Base-by-base conservation (phyloP, 2,113 vertebrate species). In the Abramis brama region DNA sequence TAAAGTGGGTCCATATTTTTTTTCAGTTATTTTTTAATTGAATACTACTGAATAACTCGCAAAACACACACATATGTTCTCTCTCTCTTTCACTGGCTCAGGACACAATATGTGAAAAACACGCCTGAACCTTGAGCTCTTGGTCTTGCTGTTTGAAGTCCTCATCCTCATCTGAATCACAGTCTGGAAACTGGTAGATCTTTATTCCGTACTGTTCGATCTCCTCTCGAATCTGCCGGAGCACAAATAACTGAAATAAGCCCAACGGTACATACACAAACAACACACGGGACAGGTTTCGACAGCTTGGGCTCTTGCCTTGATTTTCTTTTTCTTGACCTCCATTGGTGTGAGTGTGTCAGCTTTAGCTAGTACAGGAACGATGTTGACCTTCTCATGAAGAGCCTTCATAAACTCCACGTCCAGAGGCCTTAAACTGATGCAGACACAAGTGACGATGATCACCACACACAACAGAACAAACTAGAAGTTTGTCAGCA, bases 381-480 rank as follows among this genome's bases (percentile, higher is more conserved):
- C 98, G 0, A 99, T 97, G 94, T 99, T 99, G 60, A 99, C 98
- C 1, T 97, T 97, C 92, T 98, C 97, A 82, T 99, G 98, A 50
- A 99, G 95, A 43, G 98, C 98, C 89, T 93, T 97, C 97, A 99
- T 99, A 87, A 99, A 99, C 85, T 99, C 97, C 90, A 99, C 96
- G 4, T 99, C 98, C 92, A 99, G 81, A 47, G 98, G 98, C 82
- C 97, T 95, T 62, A 99, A 95, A 86, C 98, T 99, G 71, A 86
- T 2, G 55, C 1, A 84, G 78, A 90, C 71, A n/a, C 11, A 7
- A 12, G 19, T 30, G 59, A 77, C 3, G 21, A 12, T 21, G 11
- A 70, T 2, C 66, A 70, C 30, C 23, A 87, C 27, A 66, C 7
- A 43, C 36, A 27, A 70, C 66, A 39, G 17, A 19, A 36, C 33